Percentiles rank a stretch among this genome's conserved stretches.
Evolutionary conservation across 2,113 vertebrate genomes (phyloP).

Genomic region (Macaca nemestrina): DNA sequence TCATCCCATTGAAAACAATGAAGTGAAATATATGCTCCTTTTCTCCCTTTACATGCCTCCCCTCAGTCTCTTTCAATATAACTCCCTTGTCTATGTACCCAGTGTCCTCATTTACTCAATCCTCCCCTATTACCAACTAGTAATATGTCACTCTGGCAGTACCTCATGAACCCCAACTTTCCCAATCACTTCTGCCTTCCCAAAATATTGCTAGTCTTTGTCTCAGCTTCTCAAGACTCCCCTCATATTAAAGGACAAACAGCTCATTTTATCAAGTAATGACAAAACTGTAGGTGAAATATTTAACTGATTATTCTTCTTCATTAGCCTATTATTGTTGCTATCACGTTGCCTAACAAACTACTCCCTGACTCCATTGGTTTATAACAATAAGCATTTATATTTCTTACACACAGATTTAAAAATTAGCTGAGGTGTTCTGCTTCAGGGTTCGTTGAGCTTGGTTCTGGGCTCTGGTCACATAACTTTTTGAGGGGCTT

Average conservation of each 20-base stretch:
- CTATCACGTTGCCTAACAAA: background rate
- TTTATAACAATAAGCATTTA: background rate
- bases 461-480: background rate
- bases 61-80: background rate
- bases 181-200: background rate
- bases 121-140: background rate
- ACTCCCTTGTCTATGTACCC: background rate
- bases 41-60: background rate
- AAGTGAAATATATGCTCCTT: background rate
- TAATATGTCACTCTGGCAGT: background rate
- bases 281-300: background rate
- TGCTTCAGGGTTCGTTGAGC: background rate
- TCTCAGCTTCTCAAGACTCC: background rate
- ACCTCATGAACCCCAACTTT: background rate
- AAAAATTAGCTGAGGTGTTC: background rate
- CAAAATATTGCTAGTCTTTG: background rate
- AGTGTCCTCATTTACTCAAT: background rate
- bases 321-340: background rate
- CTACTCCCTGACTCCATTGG: background rate
- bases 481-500: background rate
- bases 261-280: background rate
- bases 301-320: background rate
- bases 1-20: background rate
- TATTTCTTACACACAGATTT: background rate
- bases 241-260: background rate